Conservation (phyloP, 2,888 invertebrate genomes). For the Aporophyla lueneburgensis region DNA sequence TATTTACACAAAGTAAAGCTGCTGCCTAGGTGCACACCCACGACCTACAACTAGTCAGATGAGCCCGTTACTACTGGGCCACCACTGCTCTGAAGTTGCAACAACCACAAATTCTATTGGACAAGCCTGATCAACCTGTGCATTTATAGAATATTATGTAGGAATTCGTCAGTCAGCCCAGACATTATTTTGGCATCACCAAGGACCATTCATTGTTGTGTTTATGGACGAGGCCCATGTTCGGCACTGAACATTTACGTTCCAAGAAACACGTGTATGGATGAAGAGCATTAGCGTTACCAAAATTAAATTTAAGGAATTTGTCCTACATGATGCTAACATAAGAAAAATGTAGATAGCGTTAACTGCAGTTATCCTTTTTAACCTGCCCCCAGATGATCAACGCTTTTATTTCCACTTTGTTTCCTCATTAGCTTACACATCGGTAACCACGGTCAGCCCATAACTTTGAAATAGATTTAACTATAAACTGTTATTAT, state of each 20-base stretch:
- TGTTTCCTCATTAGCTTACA: not conserved
- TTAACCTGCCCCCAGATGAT: not conserved
- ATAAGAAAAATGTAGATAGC: no score
- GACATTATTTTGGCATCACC: slow-evolving; percentile 13
- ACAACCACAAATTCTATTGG: not conserved
- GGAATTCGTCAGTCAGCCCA: not conserved
- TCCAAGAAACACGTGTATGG: not conserved
- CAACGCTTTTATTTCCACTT: not conserved
- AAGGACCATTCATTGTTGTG: slow-evolving; percentile 53
- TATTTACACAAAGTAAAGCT: no score
- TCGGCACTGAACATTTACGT: not conserved
- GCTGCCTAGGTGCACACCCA: no score
- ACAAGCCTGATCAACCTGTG: not conserved
- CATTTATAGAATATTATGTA: slow-evolving; percentile 4
- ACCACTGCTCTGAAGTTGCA: not conserved
- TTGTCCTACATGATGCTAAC: not conserved
- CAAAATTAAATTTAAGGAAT: not conserved
- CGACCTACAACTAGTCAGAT: no score
- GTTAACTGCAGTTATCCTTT: no score
- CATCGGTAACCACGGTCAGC: not conserved
- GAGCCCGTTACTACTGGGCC: no score
- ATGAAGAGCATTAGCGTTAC: not conserved
- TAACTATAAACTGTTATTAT: slow-evolving; percentile 21
- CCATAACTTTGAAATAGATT: slow-evolving; percentile 21
- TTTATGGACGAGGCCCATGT: slow-evolving; percentile 12